Percentiles rank a stretch among this genome's conserved stretches.
Evolutionary conservation across 2,888 invertebrate species (phyloP).

Genomic region (Orthosia gracilis): DNA sequence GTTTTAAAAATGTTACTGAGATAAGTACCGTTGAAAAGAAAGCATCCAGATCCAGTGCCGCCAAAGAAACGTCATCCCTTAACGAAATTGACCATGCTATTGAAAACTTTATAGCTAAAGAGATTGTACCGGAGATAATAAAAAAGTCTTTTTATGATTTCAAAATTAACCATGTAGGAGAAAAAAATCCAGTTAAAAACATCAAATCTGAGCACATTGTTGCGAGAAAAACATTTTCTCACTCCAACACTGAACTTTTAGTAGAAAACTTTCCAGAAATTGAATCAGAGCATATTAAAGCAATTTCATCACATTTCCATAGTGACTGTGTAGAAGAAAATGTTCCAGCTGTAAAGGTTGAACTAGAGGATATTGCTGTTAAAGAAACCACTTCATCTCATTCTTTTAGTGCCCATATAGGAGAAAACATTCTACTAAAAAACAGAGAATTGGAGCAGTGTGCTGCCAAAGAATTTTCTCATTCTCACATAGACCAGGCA

Average conservation of each 20-base stretch:
- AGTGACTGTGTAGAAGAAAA: background rate
- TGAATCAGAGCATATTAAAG: background rate
- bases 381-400: background rate
- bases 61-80: background rate
- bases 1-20: background rate
- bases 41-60: background rate
- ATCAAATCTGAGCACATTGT: background rate
- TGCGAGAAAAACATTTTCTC: background rate
- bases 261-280: background rate
- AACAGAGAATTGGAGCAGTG: background rate
- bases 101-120: background rate
- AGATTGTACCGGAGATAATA: background rate
- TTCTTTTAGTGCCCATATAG: background rate
- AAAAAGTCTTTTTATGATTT: background rate
- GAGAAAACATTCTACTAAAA: background rate
- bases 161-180: too few species aligned
- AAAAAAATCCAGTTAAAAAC: background rate
- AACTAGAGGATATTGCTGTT: background rate
- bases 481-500: background rate
- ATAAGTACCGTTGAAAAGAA: background rate
- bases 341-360: background rate
- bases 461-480: background rate
- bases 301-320: background rate
- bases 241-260: background rate
- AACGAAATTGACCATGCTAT: background rate